These are phyloP conservation scores for Phengaris arion DNA, from an alignment of 2,888 invertebrate species.

Conservation along the genomic window DNA sequence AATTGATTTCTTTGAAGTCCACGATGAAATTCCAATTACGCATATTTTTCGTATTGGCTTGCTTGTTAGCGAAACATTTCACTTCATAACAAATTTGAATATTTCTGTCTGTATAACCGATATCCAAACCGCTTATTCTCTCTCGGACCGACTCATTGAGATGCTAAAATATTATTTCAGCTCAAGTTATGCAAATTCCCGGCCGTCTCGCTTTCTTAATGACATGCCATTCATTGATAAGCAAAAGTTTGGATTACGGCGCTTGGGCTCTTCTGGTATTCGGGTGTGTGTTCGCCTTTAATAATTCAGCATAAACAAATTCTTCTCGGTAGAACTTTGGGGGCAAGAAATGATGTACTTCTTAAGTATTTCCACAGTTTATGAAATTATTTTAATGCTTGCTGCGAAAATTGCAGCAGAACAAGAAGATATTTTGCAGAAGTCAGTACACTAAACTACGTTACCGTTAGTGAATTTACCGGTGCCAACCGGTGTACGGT, in stretches of 20 bases:
- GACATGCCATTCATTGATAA: slow-evolving; percentile 40
- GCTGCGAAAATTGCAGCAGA: no score
- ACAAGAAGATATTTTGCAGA: no score
- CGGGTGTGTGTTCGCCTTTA: neutral
- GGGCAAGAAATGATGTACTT: neutral
- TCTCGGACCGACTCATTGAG: slow-evolving; percentile 37
- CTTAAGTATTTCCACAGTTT: neutral
- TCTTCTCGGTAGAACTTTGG: neutral
- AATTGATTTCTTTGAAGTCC: slow-evolving; percentile 4
- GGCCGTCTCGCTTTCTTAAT: slow-evolving; percentile 39
- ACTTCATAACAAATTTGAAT: slow-evolving; percentile 30
- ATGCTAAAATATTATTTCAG: slow-evolving; percentile 39
- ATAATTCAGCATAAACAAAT: slow-evolving; percentile 3
- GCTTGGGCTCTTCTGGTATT: slow-evolving; percentile 3
- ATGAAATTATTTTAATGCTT: neutral
- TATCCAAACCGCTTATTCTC: slow-evolving; percentile 34
- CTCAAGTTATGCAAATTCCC: slow-evolving; percentile 37
- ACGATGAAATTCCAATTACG: neutral
- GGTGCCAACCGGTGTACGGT: no score
- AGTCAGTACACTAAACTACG: no score
- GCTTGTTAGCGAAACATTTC: slow-evolving; percentile 25
- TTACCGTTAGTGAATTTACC: no score
- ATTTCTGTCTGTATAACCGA: slow-evolving; percentile 29
- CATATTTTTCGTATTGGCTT: slow-evolving; percentile 4
- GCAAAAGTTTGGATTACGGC: slow-evolving; percentile 32